A percentile compares a stretch with the other conserved stretches of the same genome.
phyloP scores from a whole-genome alignment of 2,888 invertebrate genomes.

The Lycophotia porphyrea region DNA sequence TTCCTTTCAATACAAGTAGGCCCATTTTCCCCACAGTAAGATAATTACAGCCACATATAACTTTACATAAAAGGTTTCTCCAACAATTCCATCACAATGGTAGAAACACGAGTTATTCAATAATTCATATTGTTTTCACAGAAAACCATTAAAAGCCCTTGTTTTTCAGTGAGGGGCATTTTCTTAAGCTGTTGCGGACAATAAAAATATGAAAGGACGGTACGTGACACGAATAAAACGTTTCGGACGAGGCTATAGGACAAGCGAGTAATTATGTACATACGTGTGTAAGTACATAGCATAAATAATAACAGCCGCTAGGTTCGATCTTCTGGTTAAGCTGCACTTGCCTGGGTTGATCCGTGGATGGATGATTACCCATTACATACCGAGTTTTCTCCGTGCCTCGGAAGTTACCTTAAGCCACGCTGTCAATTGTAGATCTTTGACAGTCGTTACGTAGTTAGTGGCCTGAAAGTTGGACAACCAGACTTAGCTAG shows the following conservation, averaged over 20 bases:
- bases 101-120: constrained; percentile 63
- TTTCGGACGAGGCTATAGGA: constrained; percentile 48
- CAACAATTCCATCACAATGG: constrained; percentile 50
- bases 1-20: background rate
- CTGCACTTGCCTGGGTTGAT: too few relatives aligned
- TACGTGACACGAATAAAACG: constrained; percentile 74
- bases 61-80: constrained; percentile 17
- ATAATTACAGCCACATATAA: constrained; percentile 6
- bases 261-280: constrained; percentile 26
- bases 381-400: too few relatives aligned
- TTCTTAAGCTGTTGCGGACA: constrained; percentile 77
- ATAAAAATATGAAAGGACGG: constrained; percentile 76
- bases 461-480: too few relatives aligned
- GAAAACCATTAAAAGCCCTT: constrained; percentile 75
- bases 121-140: constrained; percentile 73
- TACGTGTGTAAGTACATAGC: background rate
- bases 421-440: too few relatives aligned
- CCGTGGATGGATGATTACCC: too few relatives aligned
- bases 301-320: too few relatives aligned
- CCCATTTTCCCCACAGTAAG: background rate
- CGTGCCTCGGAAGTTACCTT: too few relatives aligned
- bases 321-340: too few relatives aligned
- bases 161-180: constrained; percentile 72
- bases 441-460: too few relatives aligned
- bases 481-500: too few relatives aligned